Base-by-base conservation (phyloP, 1,140 invertebrate species). In the Cotesia glomerata region DNA sequence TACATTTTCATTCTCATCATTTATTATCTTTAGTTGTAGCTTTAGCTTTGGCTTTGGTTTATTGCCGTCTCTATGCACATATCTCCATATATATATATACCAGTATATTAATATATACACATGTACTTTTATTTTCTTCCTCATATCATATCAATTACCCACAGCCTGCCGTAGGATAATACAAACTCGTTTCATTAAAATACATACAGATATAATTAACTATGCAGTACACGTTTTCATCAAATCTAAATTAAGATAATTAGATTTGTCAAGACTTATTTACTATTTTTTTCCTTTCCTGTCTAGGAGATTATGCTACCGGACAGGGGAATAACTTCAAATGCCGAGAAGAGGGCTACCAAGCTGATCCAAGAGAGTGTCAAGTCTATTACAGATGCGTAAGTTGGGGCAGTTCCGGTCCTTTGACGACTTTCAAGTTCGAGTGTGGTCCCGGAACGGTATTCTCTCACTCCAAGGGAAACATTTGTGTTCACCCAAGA, bases 371-470 rank as follows among this genome's bases (percentile, higher is more conserved):
- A 3, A 79, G 77, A 11, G 85, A 91, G 74, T 92, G 91, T 75
- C 82, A 77, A 39, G 77, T 83, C 58, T 91, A 90, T 78, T 91
- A 91, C 77, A 85, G 89, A 76, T 92, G 90, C 69, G 89, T 91
- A 0, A 83, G 88, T 69, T 86, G 79, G 79, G 86, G 86, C 8
- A 80, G 83, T 66, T 73, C 73, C 14, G 79, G 79, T 32, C 79
- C 80, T 1, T 73, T 89, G 39, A 86, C 82, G 0, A 75, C 77
- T 1, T 91, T 91, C 71, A 87, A 89, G 85, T 93, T 93, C 79
- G 88, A 91, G 82, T 94, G 93, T 80, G 91, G 89, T 1, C 86
- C 88, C 56, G 92, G 91, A 35, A 93, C 92, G 2, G 91, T 94
- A 7, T 94, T 91, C 72, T 93, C 94, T 77, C 88, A 90, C 13